Percentiles rank a stretch among this genome's conserved stretches.
These are phyloP conservation scores for Pao palembangensis DNA, from an alignment of 2,113 vertebrate species.

Conservation along the genomic window DNA sequence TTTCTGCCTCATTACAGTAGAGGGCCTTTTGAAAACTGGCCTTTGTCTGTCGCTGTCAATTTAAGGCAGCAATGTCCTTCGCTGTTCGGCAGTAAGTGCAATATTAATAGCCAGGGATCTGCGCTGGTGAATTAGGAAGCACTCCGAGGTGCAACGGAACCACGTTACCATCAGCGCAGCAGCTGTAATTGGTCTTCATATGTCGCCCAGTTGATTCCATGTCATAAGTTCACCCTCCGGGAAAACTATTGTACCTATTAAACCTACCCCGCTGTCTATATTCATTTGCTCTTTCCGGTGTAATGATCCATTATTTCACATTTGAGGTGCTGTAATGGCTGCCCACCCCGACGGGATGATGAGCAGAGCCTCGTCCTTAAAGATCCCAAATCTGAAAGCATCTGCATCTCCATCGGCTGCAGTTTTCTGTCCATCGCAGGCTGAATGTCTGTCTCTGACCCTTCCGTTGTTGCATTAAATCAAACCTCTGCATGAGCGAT, in stretches of 20 bases:
- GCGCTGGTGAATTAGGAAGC: conserved; percentile 26
- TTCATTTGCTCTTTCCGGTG: conserved; percentile 35
- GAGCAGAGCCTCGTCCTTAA: conserved; percentile 12
- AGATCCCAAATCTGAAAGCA: background rate
- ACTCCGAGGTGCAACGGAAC: conserved; percentile 21
- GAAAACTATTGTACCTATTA: conserved; percentile 45
- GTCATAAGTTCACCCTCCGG: conserved; percentile 37
- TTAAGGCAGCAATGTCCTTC: conserved; percentile 56
- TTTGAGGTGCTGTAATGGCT: conserved; percentile 16
- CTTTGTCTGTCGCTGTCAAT: conserved; percentile 66
- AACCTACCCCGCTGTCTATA: conserved; percentile 29
- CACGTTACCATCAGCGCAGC: conserved; percentile 10
- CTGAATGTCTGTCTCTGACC: too few relatives aligned
- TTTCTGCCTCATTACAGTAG: conserved; percentile 67
- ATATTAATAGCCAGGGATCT: conserved; percentile 55
- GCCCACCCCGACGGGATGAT: background rate
- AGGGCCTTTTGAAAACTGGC: conserved; percentile 64
- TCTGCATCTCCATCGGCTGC: background rate
- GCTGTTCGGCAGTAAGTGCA: conserved; percentile 57
- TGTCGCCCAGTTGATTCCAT: conserved; percentile 54
- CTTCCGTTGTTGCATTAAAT: too few relatives aligned
- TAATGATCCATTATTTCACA: conserved; percentile 29
- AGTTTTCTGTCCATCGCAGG: too few relatives aligned
- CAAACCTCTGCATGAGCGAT: too few relatives aligned
- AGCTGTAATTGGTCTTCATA: conserved; percentile 59